Percentiles rank a stretch among this genome's conserved stretches.
Conservation (phyloP, 2,888 invertebrate species). For the Plagiodera versicolora region DNA sequence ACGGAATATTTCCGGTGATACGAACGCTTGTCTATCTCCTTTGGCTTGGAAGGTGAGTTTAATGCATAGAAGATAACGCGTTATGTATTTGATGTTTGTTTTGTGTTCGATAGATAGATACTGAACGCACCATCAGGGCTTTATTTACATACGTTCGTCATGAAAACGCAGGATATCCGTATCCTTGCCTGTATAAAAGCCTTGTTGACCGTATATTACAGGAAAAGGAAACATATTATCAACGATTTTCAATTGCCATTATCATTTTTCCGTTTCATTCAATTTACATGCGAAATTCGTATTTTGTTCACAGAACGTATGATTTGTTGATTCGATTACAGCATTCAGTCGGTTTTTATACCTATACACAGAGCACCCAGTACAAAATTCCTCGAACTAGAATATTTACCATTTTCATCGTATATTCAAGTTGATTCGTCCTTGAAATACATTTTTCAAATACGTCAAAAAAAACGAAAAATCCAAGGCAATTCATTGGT, state of each 20-base stretch:
- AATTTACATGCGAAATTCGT: constrained; percentile 42
- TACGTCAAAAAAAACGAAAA: no score
- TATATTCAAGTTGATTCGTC: no score
- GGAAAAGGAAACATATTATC: constrained; percentile 55
- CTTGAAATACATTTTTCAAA: no score
- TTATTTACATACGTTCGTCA: constrained; percentile 15
- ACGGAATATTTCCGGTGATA: background rate
- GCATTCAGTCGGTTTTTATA: no score
- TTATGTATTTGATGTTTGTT: background rate
- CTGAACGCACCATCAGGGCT: background rate
- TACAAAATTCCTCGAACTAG: no score
- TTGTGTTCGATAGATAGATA: background rate
- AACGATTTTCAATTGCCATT: constrained; percentile 53
- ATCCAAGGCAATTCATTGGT: no score
- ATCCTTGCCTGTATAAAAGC: constrained; percentile 52
- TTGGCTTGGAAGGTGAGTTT: background rate
- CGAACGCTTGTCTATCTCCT: background rate
- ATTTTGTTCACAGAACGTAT: constrained; percentile 29
- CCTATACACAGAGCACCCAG: no score
- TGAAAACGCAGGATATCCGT: constrained; percentile 51
- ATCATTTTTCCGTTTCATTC: constrained; percentile 50
- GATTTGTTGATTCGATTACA: constrained; percentile 25
- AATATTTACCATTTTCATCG: no score
- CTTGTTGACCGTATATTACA: constrained; percentile 39
- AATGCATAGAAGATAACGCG: no score